phyloP scores from a whole-genome alignment of 2,797 vertebrate genomes.

The Limosa lapponica region DNA sequence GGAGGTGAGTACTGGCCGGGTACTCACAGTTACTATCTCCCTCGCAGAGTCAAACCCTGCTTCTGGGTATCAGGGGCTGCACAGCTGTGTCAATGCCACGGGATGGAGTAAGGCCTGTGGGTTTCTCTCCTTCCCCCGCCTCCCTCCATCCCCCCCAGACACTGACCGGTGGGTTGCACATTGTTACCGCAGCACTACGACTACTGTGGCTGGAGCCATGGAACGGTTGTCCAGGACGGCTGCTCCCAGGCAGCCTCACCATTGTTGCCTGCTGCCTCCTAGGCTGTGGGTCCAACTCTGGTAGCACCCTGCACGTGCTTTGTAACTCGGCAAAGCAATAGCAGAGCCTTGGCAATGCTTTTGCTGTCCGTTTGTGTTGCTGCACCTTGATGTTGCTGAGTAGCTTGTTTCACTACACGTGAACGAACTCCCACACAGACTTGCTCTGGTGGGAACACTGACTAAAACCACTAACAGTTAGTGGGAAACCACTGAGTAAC shows the following conservation, averaged over 20 bases:
- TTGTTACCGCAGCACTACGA: not conserved
- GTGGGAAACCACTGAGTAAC: not conserved
- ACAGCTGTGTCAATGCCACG: not conserved
- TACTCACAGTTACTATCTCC: not conserved
- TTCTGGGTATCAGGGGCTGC: not conserved
- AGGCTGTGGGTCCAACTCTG: not conserved
- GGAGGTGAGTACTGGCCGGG: accelerated
- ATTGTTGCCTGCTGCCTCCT: not conserved
- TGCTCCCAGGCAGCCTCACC: not conserved
- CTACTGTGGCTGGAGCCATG: accelerated
- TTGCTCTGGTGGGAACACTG: not conserved
- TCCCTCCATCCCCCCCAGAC: not conserved
- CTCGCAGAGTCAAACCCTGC: not conserved
- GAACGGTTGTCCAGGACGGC: not conserved
- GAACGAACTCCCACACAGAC: not conserved
- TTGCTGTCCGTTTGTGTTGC: not conserved
- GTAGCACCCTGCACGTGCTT: accelerated
- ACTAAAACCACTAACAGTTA: not conserved
- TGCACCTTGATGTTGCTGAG: not conserved
- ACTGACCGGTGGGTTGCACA: accelerated
- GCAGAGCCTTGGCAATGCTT: not conserved
- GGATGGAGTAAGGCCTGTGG: not conserved
- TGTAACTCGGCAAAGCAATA: not conserved
- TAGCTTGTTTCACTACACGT: accelerated
- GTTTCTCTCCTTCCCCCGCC: not conserved